Evolutionary conservation across 2,113 vertebrate species (phyloP).

Genomic region (Hemiprocne comata): DNA sequence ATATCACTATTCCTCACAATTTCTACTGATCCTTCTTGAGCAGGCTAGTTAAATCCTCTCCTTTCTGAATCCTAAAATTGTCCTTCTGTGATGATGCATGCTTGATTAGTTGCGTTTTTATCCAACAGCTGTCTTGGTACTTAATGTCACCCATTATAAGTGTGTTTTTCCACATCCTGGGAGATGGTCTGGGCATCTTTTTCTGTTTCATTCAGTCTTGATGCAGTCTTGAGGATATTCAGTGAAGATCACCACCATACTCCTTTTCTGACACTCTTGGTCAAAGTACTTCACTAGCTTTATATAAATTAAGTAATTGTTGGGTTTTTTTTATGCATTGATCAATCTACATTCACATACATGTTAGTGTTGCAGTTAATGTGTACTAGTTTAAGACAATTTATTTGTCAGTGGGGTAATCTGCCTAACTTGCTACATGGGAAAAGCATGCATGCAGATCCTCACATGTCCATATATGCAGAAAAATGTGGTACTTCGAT

Average conservation of each 20-base stretch:
- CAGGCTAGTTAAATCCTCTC: neutral
- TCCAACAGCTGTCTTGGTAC: neutral
- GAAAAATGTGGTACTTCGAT: neutral
- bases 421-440: neutral
- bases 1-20: neutral
- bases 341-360: neutral
- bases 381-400: neutral
- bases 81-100: neutral
- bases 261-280: neutral
- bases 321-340: neutral
- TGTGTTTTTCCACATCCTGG: neutral
- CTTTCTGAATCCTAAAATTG: constrained; percentile 22
- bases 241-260: neutral
- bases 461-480: neutral
- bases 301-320: neutral
- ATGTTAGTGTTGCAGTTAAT: neutral
- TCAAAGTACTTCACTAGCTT: neutral
- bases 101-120: neutral
- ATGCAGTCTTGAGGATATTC: neutral
- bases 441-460: neutral
- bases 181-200: neutral
- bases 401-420: neutral
- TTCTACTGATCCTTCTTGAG: neutral
- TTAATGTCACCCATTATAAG: neutral
- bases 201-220: neutral